Evolutionary conservation across 2,797 vertebrate genomes (phyloP).

Genomic region (Leptatherina wallacei): DNA sequence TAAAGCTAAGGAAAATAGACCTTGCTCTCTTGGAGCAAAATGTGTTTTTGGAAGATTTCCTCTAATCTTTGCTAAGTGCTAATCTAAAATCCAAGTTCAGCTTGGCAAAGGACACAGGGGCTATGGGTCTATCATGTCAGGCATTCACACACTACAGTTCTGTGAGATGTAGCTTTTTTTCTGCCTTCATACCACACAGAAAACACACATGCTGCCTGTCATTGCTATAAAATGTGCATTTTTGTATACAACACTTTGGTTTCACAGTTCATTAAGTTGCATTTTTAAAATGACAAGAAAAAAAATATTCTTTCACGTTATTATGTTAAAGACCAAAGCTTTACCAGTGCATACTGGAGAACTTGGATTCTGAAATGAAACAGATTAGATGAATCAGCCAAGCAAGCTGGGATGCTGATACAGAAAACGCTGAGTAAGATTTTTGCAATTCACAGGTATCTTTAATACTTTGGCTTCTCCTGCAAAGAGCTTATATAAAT

Average conservation of each 20-base stretch:
- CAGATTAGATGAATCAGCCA: neutral
- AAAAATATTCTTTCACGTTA: no score
- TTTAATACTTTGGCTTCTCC: neutral
- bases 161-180: neutral
- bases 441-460: neutral
- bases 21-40: conserved; percentile 77
- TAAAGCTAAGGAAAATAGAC: conserved; percentile 65
- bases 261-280: no score
- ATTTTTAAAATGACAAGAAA: no score
- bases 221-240: neutral
- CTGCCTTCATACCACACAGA: conserved; percentile 18
- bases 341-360: neutral
- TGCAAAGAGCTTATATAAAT: neutral
- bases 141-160: conserved; percentile 48
- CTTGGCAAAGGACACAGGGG: conserved; percentile 60
- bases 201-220: neutral
- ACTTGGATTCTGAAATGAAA: neutral
- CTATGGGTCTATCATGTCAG: conserved; percentile 56
- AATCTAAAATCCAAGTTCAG: conserved; percentile 81
- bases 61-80: conserved; percentile 76
- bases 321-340: no score
- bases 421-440: neutral
- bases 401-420: neutral
- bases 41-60: conserved; percentile 81
- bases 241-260: neutral